Evolutionary conservation across 2,113 vertebrate species (phyloP).

Genomic region (Ameiurus melas): DNA sequence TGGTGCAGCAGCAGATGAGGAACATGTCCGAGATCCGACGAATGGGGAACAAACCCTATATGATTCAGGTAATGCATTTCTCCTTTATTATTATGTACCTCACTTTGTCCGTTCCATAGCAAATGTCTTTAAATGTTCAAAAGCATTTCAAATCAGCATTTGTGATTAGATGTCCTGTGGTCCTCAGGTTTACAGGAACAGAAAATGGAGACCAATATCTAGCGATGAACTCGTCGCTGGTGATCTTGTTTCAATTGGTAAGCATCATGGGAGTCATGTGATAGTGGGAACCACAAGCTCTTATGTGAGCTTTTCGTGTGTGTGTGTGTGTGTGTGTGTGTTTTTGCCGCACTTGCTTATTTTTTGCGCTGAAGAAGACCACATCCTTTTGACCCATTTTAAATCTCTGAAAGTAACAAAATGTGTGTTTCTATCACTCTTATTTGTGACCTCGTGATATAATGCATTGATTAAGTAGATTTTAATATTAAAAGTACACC

Average conservation of each 20-base stretch:
- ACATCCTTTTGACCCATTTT: neutral
- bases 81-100: neutral
- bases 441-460: neutral
- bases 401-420: neutral
- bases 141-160: neutral
- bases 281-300: neutral
- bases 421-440: neutral
- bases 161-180: neutral
- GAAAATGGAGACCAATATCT: constrained; percentile 92
- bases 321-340: neutral
- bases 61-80: constrained; percentile 81
- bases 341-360: neutral
- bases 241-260: constrained; percentile 92
- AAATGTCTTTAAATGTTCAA: neutral
- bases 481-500: neutral
- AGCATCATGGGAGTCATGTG: constrained; percentile 11
- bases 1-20: constrained; percentile 95
- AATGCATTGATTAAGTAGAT: neutral
- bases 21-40: constrained; percentile 94
- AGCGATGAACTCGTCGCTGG: constrained; percentile 92
- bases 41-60: constrained; percentile 95
- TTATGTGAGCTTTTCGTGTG: neutral
- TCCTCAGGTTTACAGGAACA: constrained; percentile 88
- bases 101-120: neutral
- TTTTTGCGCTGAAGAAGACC: neutral